Base-by-base conservation (phyloP, 2,888 invertebrate species). In the Argyra leucocephala region DNA sequence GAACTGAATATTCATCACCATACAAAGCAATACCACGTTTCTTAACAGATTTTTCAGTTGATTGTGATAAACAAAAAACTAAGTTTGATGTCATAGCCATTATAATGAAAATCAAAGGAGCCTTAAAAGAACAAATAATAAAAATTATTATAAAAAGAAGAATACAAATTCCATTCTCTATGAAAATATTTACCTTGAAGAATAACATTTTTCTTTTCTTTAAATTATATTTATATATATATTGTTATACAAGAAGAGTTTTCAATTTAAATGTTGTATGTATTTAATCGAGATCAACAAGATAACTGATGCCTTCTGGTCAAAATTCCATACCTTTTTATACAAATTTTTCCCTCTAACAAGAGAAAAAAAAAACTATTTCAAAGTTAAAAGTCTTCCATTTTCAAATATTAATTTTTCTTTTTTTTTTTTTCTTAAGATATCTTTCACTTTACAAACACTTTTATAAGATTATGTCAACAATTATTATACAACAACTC, bases 11-110 rank as follows among this genome's bases (percentile, higher is more conserved):
- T 23, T 74, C 74, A 1, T 70, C 69, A 48, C 69, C 26, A 61
- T 70, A 70, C 12, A 66, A 68, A 58, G 71, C 70, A 10, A 76
- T 57, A 61, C 75, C 75, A 36, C 76, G 76, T 63, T 76, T 76
- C 0, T 72, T 71, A 60, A 74, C 62, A n/a, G 69, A 62, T 64
- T 71, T 74, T 4, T 69, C 65, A 18, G 64, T 22, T 22, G 66
- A 67, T 23, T 23, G 3, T 59, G 12, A 15, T 59, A 15, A 15
- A 48, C 1, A 48, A n/a, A n/a, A n/a, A n/a, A n/a, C n/a, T n/a
- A n/a, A n/a, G n/a, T n/a, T n/a, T n/a, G n/a, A n/a, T n/a, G n/a
- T n/a, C n/a, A n/a, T n/a, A n/a, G n/a, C n/a, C n/a, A n/a, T n/a
- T n/a, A n/a, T n/a, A n/a, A n/a, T n/a, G 18, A 48, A 48, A 48